Base-by-base conservation (phyloP, 1,140 invertebrate species). In the Scaptodrosophila lebanonensis region DNA sequence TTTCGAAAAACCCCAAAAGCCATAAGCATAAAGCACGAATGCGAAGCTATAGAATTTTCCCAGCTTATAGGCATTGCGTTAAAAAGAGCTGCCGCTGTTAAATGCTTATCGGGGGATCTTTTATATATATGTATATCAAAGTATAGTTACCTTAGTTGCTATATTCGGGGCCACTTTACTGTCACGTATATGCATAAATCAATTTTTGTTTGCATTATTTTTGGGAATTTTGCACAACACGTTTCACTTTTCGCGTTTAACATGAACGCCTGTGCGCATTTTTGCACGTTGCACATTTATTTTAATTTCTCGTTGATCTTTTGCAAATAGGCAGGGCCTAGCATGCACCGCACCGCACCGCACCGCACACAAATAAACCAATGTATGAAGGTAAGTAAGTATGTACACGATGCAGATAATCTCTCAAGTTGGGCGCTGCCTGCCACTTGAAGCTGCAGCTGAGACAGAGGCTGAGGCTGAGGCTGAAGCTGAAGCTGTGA, bases 211-310 rank as follows among this genome's bases (percentile, higher is more conserved):
- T n/a, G n/a, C n/a, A n/a, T n/a, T n/a, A n/a, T n/a, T n/a, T n/a
- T n/a, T n/a, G n/a, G 11, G 22, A 43, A 15, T 48, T 36, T 39
- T 44, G 50, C 35, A 22, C 36, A 65, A 53, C 68, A 79, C 64
- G 73, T 77, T 58, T 47, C 36, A 16, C 58, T 59, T 73, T 73
- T 63, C 52, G 66, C 59, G 66, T 71, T 53, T 35, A 56, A n/a
- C n/a, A n/a, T n/a, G 51, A 62, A 32, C 45, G 56, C 22, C 59
- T 53, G 36, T 36, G 38, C 51, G 50, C 52, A 79, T 79, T 66
- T 82, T 82, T 82, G 54, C 75, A 82, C 75, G 75, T 67, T 82
- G 73, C 73, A 77, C 64, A 71, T 77, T 77, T 77, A 58, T 77
- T 72, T 77, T 63, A 71, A 77, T 71, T 77, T 76, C 60, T 52